phyloP scores from a whole-genome alignment of 2,888 invertebrate species.

The Coronaproctus castanopsis region DNA sequence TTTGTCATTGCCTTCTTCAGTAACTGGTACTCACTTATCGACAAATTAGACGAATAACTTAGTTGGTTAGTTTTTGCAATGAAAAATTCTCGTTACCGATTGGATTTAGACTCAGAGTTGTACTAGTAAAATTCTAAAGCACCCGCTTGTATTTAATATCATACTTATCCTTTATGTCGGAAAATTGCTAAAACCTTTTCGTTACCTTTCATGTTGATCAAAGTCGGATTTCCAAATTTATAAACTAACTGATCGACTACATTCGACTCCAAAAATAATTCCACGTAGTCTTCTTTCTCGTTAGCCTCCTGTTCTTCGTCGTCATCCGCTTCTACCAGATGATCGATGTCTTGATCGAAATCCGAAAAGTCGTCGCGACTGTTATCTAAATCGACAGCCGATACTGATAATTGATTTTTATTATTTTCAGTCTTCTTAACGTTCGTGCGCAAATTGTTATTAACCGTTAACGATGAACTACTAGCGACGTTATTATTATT shows the following conservation, averaged over 20 bases:
- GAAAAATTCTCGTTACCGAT: too few relatives aligned
- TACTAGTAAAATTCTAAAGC: too few relatives aligned
- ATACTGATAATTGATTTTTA: neutral
- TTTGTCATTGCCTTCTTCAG: too few relatives aligned
- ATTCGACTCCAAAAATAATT: constrained; percentile 8
- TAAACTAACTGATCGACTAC: constrained; percentile 7
- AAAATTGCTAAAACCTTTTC: too few relatives aligned
- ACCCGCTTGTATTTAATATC: too few relatives aligned
- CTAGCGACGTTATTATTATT: neutral
- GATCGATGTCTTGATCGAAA: neutral
- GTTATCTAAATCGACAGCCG: neutral
- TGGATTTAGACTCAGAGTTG: too few relatives aligned
- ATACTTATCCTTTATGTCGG: too few relatives aligned
- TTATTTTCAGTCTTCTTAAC: neutral
- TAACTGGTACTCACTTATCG: too few relatives aligned
- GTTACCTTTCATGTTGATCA: neutral
- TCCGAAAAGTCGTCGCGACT: neutral
- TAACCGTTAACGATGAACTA: neutral
- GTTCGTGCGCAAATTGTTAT: neutral
- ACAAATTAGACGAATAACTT: too few relatives aligned
- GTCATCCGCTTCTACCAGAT: neutral
- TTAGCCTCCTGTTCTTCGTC: neutral
- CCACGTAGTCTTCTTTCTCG: constrained; percentile 3
- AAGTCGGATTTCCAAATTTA: constrained; percentile 9
- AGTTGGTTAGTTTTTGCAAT: too few relatives aligned